phyloP scores from a whole-genome alignment of 1,140 invertebrate genomes.

The Vanessa tameamea region DNA sequence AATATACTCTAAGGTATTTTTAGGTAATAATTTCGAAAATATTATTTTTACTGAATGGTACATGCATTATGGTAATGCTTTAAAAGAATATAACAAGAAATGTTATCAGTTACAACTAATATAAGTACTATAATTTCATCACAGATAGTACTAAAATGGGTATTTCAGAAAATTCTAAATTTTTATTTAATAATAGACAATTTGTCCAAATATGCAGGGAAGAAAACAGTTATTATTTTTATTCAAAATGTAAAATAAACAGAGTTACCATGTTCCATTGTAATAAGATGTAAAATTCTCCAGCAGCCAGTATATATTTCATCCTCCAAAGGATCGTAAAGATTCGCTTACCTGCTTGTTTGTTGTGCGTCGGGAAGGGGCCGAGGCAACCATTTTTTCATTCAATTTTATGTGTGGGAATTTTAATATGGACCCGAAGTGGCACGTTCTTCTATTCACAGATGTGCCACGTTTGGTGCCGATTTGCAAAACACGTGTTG shows the following conservation, averaged over 20 bases:
- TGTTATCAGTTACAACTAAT: too few species aligned
- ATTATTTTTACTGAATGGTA: neutral
- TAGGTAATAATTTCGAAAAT: too few species aligned
- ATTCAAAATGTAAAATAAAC: slow-evolving; percentile 2
- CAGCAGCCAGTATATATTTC: slow-evolving; percentile 60
- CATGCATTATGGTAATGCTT: too few species aligned
- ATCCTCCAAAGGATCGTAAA: slow-evolving; percentile 66
- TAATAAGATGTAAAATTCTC: slow-evolving; percentile 69
- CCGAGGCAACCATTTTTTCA: slow-evolving; percentile 69
- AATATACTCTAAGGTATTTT: too few species aligned
- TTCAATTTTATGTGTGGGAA: slow-evolving; percentile 77
- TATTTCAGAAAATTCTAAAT: neutral
- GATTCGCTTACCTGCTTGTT: slow-evolving; percentile 78
- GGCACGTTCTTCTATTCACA: slow-evolving; percentile 72
- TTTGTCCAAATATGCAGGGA: slow-evolving; percentile 8
- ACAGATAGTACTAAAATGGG: too few species aligned
- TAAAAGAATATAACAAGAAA: too few species aligned
- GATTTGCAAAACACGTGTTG: slow-evolving; percentile 67
- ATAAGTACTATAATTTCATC: too few species aligned
- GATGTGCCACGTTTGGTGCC: slow-evolving; percentile 66
- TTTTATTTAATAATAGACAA: neutral
- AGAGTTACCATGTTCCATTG: slow-evolving; percentile 35
- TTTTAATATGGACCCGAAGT: slow-evolving; percentile 70
- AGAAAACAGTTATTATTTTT: slow-evolving; percentile 17
- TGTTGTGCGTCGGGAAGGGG: slow-evolving; percentile 73